These are phyloP conservation scores for Drosophila pseudoananassae DNA, from an alignment of 1,140 invertebrate species.

Conservation along the genomic window DNA sequence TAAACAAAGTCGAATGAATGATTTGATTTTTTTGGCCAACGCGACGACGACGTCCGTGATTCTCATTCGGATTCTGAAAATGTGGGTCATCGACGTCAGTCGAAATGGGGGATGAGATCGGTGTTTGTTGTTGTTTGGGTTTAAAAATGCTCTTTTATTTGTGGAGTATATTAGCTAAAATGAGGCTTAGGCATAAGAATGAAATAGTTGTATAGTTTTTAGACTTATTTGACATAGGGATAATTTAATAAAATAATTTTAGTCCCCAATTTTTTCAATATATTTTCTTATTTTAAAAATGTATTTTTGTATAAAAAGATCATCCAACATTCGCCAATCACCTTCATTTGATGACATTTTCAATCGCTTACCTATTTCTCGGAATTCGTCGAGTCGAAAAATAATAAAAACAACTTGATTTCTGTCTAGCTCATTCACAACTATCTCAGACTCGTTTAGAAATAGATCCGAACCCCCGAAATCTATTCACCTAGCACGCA, in stretches of 20 bases:
- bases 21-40: constrained; percentile 45
- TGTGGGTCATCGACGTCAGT: constrained; percentile 72
- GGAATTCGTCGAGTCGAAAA: constrained; percentile 15
- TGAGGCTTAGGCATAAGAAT: too few species aligned
- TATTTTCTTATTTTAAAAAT: too few species aligned
- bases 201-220: too few species aligned
- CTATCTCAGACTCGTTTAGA: constrained; percentile 60
- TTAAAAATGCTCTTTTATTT: not conserved
- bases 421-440: constrained; percentile 62
- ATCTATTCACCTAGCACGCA: constrained; percentile 44
- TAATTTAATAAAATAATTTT: too few species aligned
- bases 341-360: constrained; percentile 4
- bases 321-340: not conserved
- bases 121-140: constrained; percentile 14
- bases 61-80: constrained; percentile 32
- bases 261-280: too few species aligned
- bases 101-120: constrained; percentile 9
- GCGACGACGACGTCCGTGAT: constrained; percentile 20
- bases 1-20: constrained; percentile 72
- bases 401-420: constrained; percentile 34
- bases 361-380: constrained; percentile 8
- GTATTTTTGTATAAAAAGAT: not conserved
- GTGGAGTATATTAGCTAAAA: not conserved
- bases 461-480: constrained; percentile 34
- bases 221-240: too few species aligned